Base-by-base conservation (phyloP, 2,888 invertebrate species). In the Macrosoma leucophasiata region DNA sequence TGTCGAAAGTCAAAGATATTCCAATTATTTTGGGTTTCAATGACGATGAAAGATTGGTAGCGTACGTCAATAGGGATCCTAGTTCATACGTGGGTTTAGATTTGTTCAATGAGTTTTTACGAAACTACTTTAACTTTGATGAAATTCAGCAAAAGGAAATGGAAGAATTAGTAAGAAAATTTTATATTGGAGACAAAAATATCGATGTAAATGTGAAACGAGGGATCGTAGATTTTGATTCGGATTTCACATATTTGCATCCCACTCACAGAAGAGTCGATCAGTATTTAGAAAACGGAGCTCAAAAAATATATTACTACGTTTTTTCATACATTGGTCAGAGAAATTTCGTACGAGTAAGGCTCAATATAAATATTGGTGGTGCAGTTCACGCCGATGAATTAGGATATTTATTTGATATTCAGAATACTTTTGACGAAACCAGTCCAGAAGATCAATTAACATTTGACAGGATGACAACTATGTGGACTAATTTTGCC, bases 21-120 rank as follows among this genome's bases (percentile, higher is more conserved):
- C 50, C 66, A 17, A 41, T 71, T 26, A 35, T 74, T 12, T 43
- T 63, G 5, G 74, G 74, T 6, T 68, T 60, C 23, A 66, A 48
- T 28, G 50, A 57, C 27, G 42, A 62, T 25, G 74, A 75, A 55
- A 17, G 29, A 13, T 36, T 55, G n/a, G 3, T 8, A 1, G 3
- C 1, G 2, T 49, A 62, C 29, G 34, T 36, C 2, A 27, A 43
- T 14, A 24, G 31, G 39, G 33, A 45, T 13, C 13, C 36, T n/a
- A 49, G 48, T 17, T 41, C 50, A 22, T 62, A 52, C 15, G 20
- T 53, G 26, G 45, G 43, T 15, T 34, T 56, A 5, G 28, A 57
- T 13, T 28, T 58, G 9, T 46, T 68, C 22, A 14, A 33, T 2
- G 7, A 32, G 2, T 29, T 15, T 3, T 19, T 58, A 2, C 17